Evolutionary conservation across 2,113 vertebrate species (phyloP), one percentile per base, ranked within the genome.

Genomic region (Glareola pratincola): DNA sequence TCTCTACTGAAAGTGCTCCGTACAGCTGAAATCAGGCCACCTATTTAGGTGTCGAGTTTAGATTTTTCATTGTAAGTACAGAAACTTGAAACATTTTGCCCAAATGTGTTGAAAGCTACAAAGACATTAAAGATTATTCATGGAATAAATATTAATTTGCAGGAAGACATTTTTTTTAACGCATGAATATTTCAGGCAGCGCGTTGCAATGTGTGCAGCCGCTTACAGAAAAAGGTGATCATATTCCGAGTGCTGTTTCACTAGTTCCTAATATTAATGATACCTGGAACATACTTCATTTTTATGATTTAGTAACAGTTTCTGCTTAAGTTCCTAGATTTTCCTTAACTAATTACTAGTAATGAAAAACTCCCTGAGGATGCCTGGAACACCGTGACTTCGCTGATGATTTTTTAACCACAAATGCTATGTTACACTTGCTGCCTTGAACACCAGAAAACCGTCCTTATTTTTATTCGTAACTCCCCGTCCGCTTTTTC

Each of bases 71-170:
- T 77, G 48, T 26, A 45, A 80, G 82, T 34, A 2, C 47, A 69
- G 92, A 64, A 92, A 90, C 83, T 29, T 64, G 56, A 94, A 94
- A 71, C 72, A 15, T 39, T 87, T 92, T 30, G 60, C 54, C 56
- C 51, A 14, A 59, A 69, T 2, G 74, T 85, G 96, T 69, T 92
- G 96, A 96, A 95, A 96, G 91, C 87, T 75, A 34, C 0, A 0
- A 90, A 89, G 91, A 66, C 89, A 32, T 92, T 91, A 19, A 67
- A 50, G 80, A 94, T 96, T 96, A 94, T 94, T 85, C 89, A 76
- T n/a, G 76, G 92, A 41, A 95, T 85, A 92, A 86, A 89, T 86
- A 94, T 75, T 87, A 69, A 85, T 89, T 85, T 51, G 66, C 69
- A 92, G 89, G 84, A 74, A 92, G 54, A 15, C 15, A 1, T 47